Conservation (phyloP, 2,113 vertebrate genomes). For the Oreocharis arfaki region DNA sequence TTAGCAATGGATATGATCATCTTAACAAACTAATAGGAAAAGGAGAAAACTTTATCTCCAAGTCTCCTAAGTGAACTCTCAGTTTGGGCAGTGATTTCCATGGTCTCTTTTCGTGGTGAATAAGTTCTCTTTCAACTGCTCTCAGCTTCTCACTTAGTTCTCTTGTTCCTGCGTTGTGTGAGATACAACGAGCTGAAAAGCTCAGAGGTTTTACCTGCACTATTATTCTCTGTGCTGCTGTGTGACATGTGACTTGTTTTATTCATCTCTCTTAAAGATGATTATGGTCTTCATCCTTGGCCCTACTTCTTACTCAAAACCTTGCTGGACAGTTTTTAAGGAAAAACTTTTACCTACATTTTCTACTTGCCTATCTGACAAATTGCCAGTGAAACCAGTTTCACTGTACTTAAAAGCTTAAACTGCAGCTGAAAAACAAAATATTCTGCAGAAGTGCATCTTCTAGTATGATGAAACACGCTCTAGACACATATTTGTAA, state of each 20-base stretch:
- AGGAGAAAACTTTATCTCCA: neutral
- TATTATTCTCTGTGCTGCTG: neutral
- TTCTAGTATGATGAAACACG: neutral
- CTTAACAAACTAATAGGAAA: neutral
- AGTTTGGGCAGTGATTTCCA: neutral
- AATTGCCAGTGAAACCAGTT: neutral
- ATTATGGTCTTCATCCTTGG: neutral
- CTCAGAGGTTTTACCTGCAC: neutral
- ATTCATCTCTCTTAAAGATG: neutral
- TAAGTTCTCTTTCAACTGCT: neutral
- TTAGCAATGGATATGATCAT: neutral
- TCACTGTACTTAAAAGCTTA: neutral
- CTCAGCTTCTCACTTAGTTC: neutral
- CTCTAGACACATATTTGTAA: neutral
- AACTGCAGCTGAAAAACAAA: neutral
- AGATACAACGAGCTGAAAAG: neutral
- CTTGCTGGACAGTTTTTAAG: neutral
- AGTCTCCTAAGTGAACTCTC: neutral
- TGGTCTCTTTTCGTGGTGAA: accelerated
- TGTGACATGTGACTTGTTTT: neutral
- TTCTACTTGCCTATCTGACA: neutral
- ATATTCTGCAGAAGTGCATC: neutral
- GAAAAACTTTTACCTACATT: neutral
- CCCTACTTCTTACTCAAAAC: neutral
- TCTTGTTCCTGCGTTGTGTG: neutral